phyloP scores from a whole-genome alignment of 2,113 vertebrate species.

The Heliornis fulica region DNA sequence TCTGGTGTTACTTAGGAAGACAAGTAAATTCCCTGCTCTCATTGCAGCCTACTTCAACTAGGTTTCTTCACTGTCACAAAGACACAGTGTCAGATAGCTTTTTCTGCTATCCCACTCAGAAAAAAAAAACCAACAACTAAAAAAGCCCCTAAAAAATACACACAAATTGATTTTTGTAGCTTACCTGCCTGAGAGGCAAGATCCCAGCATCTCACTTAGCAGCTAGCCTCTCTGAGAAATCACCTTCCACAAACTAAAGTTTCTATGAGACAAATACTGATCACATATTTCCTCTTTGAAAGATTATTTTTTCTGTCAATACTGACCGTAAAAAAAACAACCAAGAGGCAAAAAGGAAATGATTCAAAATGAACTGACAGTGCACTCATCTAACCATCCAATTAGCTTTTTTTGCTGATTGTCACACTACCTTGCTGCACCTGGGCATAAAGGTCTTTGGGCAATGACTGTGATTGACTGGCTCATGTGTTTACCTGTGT shows the following conservation, averaged over 20 bases:
- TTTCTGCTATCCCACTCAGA: background rate
- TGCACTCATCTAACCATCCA: background rate
- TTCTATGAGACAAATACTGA: background rate
- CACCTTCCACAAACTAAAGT: background rate
- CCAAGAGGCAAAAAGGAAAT: background rate
- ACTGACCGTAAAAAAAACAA: background rate
- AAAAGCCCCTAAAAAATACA: background rate
- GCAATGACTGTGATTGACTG: background rate
- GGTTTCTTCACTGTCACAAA: background rate
- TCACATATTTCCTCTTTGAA: background rate
- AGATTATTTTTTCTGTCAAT: background rate
- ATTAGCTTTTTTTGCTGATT: background rate
- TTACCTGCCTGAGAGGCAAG: background rate
- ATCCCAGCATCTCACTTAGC: background rate
- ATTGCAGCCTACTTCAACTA: background rate
- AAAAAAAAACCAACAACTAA: background rate
- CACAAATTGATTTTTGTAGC: background rate
- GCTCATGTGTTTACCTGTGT: background rate
- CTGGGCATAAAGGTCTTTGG: background rate
- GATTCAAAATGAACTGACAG: constrained; percentile 12
- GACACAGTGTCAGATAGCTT: background rate
- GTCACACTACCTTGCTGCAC: background rate
- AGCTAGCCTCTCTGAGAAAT: background rate
- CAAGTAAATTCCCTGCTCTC: background rate
- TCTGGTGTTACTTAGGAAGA: background rate